Base-by-base conservation (phyloP, 2,113 vertebrate genomes). In the Proterorhinus semilunaris region DNA sequence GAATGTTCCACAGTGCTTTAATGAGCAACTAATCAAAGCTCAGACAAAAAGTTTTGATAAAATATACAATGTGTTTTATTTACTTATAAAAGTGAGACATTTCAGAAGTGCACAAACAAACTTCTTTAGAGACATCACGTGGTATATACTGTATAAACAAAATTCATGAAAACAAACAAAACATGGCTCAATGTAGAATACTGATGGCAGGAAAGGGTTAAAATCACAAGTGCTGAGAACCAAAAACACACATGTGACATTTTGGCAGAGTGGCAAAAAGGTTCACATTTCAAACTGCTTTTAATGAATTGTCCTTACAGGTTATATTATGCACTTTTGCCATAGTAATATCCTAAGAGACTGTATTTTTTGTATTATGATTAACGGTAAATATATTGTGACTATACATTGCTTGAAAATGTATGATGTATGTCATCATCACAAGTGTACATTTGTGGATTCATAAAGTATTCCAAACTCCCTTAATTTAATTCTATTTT, bases 71-170 rank as follows among this genome's bases (percentile, higher is more conserved):
- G 76, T 86, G 86, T 88, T 89, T 88, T 90, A 85, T 91, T 92
- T 89, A 87, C 76, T 85, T 89, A 88, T 71, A 92, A 93, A 92
- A 91, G 80, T 85, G 80, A 76, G 72, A 79, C 69, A 78, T 77
- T 71, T 78, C 76, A 72, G 69, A 45, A 84, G 76, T 82, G 82
- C 70, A 83, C 82, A 89, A 65, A 80, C 43, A 84, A 85, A 76
- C 27, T 83, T 63, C 76, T 81, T 86, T 65, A 69, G 70, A 82
- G 72, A 81, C 66, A 86, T 68, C 78, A 85, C 54, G 76, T 82
- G 72, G 84, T 68, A 79, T 58, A 88, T 58, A 65, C 66, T 36
- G 27, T 36, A 86, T 55, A 79, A 49, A 81, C 68, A 88, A 79
- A 84, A 74, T 82, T 80, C 61, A 87, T 11, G 81, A 82, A 80